Conservation (phyloP, 2,113 vertebrate genomes). For the Meleagris gallopavo region DNA sequence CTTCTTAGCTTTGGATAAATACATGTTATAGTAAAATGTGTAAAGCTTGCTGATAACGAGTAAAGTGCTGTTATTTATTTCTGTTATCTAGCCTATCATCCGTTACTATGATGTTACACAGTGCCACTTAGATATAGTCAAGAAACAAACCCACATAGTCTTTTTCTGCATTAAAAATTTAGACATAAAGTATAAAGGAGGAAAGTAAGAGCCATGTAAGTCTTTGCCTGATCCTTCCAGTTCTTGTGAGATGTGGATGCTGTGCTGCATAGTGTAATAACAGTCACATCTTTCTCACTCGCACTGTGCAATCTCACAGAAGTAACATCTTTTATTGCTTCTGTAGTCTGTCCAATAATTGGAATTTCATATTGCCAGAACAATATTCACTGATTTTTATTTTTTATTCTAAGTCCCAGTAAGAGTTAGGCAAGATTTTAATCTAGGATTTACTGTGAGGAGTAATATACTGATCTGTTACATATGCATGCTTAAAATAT, state of each 20-base stretch:
- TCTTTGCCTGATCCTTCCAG: neutral
- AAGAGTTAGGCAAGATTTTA: neutral
- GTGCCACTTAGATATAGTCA: neutral
- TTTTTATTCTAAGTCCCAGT: rapidly evolving
- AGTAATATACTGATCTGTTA: neutral
- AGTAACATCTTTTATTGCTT: neutral
- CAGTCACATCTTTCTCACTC: neutral
- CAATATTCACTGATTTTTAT: neutral
- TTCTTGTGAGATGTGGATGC: neutral
- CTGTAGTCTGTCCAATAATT: neutral
- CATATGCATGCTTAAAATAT: neutral
- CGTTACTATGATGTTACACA: neutral
- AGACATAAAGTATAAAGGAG: neutral
- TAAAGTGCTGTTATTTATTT: neutral
- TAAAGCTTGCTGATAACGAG: neutral
- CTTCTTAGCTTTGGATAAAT: neutral
- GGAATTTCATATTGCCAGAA: neutral
- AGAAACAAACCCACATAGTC: neutral
- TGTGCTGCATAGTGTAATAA: neutral
- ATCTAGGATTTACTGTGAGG: neutral
- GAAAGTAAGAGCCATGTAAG: rapidly evolving
- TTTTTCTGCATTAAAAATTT: neutral
- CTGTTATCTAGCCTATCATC: neutral
- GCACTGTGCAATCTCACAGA: neutral
- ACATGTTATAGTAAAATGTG: neutral